These are phyloP conservation scores for Ylistrum balloti DNA, from an alignment of 1,140 invertebrate species.

Conservation along the genomic window DNA sequence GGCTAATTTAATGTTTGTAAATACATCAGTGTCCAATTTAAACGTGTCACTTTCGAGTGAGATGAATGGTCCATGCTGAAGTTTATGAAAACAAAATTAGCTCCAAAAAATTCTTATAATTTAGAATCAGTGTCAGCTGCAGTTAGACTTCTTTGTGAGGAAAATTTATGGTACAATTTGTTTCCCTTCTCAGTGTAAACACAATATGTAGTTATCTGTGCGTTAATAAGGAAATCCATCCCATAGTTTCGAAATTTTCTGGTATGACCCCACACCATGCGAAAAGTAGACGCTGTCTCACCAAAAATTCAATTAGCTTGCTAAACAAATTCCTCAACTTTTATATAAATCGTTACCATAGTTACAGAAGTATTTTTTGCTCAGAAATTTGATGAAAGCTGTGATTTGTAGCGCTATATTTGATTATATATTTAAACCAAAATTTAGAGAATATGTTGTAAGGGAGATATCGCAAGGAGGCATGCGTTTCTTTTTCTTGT, in stretches of 20 bases:
- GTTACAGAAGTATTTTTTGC: neutral
- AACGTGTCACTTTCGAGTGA: conserved; percentile 30
- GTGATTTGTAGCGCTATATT: neutral
- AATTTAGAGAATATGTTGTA: neutral
- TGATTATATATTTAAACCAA: neutral
- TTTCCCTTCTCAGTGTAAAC: neutral
- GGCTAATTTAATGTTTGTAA: neutral
- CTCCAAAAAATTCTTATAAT: conserved; percentile 7
- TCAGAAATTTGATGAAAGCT: neutral
- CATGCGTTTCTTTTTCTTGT: neutral
- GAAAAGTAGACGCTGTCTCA: neutral
- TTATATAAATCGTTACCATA: neutral
- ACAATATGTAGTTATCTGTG: neutral
- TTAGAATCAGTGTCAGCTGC: neutral
- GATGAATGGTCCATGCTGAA: neutral
- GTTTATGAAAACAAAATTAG: conserved; percentile 22
- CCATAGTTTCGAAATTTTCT: neutral
- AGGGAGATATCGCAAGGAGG: neutral
- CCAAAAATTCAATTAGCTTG: conserved; percentile 30
- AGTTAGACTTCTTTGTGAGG: neutral
- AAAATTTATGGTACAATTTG: neutral
- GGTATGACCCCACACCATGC: neutral
- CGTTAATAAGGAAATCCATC: neutral
- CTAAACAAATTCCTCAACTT: neutral
- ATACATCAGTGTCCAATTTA: neutral